Evolutionary conservation across 2,113 vertebrate species (phyloP), one percentile per base, ranked within the genome.

Genomic region (Anas platyrhynchos): DNA sequence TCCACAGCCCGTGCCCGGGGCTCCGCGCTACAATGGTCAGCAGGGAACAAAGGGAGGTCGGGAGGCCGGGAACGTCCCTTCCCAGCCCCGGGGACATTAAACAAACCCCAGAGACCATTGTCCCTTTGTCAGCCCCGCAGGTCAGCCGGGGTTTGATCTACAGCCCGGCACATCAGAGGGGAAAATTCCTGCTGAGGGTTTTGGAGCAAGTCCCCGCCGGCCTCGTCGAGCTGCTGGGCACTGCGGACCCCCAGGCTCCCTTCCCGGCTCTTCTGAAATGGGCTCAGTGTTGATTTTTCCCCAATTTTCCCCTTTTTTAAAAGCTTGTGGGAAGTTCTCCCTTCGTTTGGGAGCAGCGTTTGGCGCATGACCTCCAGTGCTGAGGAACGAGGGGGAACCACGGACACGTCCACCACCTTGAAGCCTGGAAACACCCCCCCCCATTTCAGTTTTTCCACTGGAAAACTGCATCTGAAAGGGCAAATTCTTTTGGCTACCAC

Each of bases 21-120:
- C 91, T 95, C 90, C 38, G 32, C 4, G 79, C 83, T 68, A 90
- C 83, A 8, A 0, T 88, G 90, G 95, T 59, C 93, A 44, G 10
- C 56, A 25, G 0, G 89, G 88, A 97, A 94, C 95, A 95, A 95
- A 97, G 90, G 26, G 5, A 73, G 48, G 31, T 5, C 0, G 8
- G 55, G 55, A 56, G 76, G 36, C 61, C 0, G 18, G 91, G 95
- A 96, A 96, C 77, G 90, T 93, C 95, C 95, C 58, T 96, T 94
- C 65, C 93, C 94, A 43, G 86, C 66, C 81, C 54, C 13, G 1
- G 74, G 94, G 94, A 96, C 96, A 96, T 92, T 76, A 96, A 97
- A 96, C 91, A 97, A 97, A 94, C 65, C 93, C 93, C 80, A 6
- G 68, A 52, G 75, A 10, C 86, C 90, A 73, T 95, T 94, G 66